These are phyloP conservation scores for Zalophus californianus DNA, from an alignment of 2,797 vertebrate species.

Conservation along the genomic window DNA sequence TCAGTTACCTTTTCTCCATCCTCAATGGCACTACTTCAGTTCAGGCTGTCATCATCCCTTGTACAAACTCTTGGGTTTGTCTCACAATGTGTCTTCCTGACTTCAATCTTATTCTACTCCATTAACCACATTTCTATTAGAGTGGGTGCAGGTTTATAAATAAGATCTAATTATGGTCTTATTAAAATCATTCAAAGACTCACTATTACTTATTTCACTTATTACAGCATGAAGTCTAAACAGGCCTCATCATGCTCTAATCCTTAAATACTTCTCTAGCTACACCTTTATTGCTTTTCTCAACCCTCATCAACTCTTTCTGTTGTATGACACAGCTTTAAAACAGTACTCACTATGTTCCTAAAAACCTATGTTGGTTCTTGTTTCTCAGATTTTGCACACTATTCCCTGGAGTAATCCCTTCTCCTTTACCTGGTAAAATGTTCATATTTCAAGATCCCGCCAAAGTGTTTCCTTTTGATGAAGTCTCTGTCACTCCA, in stretches of 20 bases:
- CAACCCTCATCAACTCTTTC: background rate
- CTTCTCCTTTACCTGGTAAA: slow-evolving; percentile 20
- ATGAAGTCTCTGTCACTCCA: background rate
- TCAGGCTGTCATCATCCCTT: background rate
- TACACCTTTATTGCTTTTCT: background rate
- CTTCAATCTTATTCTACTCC: background rate
- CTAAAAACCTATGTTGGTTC: background rate
- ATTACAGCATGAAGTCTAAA: background rate
- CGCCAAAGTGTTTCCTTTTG: background rate
- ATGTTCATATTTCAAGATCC: background rate
- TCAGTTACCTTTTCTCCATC: background rate
- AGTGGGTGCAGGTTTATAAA: background rate
- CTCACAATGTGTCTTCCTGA: background rate
- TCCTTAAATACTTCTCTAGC: background rate
- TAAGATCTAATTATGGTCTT: background rate
- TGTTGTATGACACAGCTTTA: background rate
- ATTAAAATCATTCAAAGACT: slow-evolving; percentile 13
- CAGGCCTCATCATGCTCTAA: background rate
- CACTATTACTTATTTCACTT: slow-evolving; percentile 9
- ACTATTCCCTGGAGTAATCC: background rate
- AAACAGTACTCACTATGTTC: background rate
- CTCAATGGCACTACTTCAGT: background rate
- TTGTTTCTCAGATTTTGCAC: background rate
- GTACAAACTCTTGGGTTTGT: background rate
- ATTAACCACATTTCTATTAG: background rate